phyloP scores from a whole-genome alignment of 2,797 vertebrate genomes.

The Tachyglossus aculeatus region DNA sequence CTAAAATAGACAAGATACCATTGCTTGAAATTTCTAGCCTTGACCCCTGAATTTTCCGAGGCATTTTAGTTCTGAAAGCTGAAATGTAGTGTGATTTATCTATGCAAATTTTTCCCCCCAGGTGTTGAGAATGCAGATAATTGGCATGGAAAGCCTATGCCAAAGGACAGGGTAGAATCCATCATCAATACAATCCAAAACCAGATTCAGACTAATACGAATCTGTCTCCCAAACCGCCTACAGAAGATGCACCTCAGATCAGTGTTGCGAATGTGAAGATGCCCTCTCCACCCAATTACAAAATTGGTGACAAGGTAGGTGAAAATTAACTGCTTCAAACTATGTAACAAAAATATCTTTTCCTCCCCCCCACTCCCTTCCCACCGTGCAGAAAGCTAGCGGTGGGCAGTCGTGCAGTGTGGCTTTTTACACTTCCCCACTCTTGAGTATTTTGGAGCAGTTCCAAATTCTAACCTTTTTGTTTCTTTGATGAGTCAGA shows the following conservation, averaged over 20 bases:
- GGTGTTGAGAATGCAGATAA: constrained; percentile 84
- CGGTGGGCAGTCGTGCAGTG: not conserved
- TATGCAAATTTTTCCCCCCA: constrained; percentile 44
- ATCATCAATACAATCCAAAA: constrained; percentile 76
- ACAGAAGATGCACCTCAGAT: constrained; percentile 71
- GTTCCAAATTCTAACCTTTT: not conserved
- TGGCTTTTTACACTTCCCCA: too few relatives aligned
- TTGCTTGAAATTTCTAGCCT: not conserved
- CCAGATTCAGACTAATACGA: constrained; percentile 80
- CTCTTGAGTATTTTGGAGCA: not conserved
- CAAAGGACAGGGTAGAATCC: constrained; percentile 78
- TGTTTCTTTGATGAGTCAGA: too few relatives aligned
- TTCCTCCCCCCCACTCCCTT: not conserved
- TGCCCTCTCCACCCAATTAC: constrained; percentile 77
- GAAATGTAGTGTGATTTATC: not conserved
- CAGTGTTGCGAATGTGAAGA: constrained; percentile 64
- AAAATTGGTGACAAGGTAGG: constrained; percentile 84
- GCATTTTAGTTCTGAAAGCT: not conserved
- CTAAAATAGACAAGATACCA: not conserved
- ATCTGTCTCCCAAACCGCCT: constrained; percentile 73
- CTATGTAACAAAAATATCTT: not conserved
- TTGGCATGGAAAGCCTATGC: constrained; percentile 88
- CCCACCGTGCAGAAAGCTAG: not conserved
- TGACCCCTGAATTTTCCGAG: not conserved
- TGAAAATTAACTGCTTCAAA: not conserved